Evolutionary conservation across 1,140 invertebrate species (phyloP).

Genomic region (Euwallacea similis): DNA sequence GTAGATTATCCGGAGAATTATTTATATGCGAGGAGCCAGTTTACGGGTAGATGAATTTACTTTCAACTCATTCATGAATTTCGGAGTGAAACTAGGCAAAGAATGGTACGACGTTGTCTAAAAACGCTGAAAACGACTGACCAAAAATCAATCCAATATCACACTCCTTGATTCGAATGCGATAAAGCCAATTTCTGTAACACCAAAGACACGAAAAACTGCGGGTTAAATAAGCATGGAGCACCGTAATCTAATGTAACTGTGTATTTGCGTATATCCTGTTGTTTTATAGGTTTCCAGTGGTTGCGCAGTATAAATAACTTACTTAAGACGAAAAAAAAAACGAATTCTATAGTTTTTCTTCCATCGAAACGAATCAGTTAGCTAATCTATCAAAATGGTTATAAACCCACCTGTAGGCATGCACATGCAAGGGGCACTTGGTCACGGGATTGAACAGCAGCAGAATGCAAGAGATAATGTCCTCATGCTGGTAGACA

Average conservation of each 20-base stretch:
- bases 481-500: slow-evolving; percentile 81
- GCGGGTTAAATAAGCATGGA: slow-evolving; percentile 5
- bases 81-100: no score
- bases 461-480: slow-evolving; percentile 87
- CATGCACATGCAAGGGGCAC: slow-evolving; percentile 86
- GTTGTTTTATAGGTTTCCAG: slow-evolving; percentile 9
- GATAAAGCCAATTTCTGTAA: no score
- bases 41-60: no score
- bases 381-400: not conserved
- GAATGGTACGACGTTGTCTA: no score
- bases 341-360: not conserved
- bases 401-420: slow-evolving; percentile 61
- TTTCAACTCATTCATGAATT: no score
- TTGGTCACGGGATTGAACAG: slow-evolving; percentile 91
- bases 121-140: no score
- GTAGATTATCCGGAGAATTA: no score
- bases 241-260: slow-evolving; percentile 9
- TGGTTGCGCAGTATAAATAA: slow-evolving; percentile 13
- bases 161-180: no score
- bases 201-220: not conserved
- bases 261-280: slow-evolving; percentile 10
- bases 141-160: no score
- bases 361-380: not conserved
- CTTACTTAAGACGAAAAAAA: slow-evolving; percentile 6
- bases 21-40: no score